Evolutionary conservation across 2,113 vertebrate genomes (phyloP).

Genomic region (Gymnobelideus leadbeateri): DNA sequence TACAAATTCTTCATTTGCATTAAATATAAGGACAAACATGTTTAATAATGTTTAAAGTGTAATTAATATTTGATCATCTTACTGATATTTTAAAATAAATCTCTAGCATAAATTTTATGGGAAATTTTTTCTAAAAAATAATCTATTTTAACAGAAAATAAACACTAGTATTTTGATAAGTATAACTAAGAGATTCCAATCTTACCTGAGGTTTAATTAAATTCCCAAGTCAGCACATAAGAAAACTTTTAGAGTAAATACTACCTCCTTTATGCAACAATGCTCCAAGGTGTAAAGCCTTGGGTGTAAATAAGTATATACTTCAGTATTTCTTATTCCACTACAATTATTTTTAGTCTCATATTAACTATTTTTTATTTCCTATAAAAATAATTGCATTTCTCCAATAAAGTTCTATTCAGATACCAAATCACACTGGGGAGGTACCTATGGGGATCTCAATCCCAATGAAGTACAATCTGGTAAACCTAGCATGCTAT

Average conservation of each 20-base stretch:
- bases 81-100: not conserved
- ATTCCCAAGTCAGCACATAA: not conserved
- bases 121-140: not conserved
- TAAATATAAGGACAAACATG: not conserved
- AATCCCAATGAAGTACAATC: not conserved
- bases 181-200: not conserved
- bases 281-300: not conserved
- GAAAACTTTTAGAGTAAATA: not conserved
- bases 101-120: not conserved
- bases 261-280: not conserved
- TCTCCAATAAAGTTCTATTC: not conserved
- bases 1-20: not conserved
- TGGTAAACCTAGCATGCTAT: too few relatives aligned
- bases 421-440: not conserved
- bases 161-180: not conserved
- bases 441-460: not conserved
- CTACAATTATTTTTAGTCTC: not conserved
- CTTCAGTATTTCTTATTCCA: not conserved
- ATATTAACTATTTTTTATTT: not conserved
- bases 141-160: not conserved
- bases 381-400: not conserved
- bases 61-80: conserved; percentile 2
- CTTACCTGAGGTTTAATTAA: not conserved
- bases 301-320: not conserved
- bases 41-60: not conserved